These are phyloP conservation scores for Rhinoderma darwinii DNA, from an alignment of 2,113 vertebrate species.

Conservation along the genomic window DNA sequence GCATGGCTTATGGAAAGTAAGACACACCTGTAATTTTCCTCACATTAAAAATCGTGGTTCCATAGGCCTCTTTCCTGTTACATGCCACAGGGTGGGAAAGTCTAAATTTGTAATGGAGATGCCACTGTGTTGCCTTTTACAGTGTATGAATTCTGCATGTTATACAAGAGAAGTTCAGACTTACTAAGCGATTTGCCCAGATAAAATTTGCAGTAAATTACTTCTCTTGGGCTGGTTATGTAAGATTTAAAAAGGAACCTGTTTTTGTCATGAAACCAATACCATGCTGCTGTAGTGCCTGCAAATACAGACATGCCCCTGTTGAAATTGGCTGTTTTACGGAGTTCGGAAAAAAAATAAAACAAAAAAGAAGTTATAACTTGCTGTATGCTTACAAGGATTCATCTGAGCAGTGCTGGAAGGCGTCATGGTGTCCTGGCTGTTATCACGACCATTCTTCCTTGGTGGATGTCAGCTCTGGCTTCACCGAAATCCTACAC, in stretches of 20 bases:
- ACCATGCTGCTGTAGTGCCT: no score
- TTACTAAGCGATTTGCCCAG: neutral
- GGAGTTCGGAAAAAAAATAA: no score
- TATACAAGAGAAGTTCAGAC: neutral
- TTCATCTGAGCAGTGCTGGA: no score
- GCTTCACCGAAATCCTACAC: no score
- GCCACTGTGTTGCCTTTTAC: neutral
- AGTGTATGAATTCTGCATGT: neutral
- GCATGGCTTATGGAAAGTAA: neutral
- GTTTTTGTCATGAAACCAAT: no score
- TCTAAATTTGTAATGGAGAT: neutral
- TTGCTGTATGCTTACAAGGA: no score
- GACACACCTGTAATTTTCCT: conserved; percentile 26
- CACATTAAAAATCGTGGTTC: neutral
- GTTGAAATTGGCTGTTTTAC: no score
- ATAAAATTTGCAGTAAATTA: neutral
- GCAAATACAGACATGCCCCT: no score
- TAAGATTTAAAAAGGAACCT: neutral
- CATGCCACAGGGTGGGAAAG: conserved; percentile 4
- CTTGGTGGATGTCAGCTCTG: no score
- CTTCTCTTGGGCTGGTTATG: neutral
- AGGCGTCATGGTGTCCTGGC: no score
- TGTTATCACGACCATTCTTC: no score
- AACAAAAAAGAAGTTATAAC: no score
- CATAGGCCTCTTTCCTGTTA: conserved; percentile 25